Base-by-base conservation (phyloP, 2,888 invertebrate species). In the Autographa pulchrina region DNA sequence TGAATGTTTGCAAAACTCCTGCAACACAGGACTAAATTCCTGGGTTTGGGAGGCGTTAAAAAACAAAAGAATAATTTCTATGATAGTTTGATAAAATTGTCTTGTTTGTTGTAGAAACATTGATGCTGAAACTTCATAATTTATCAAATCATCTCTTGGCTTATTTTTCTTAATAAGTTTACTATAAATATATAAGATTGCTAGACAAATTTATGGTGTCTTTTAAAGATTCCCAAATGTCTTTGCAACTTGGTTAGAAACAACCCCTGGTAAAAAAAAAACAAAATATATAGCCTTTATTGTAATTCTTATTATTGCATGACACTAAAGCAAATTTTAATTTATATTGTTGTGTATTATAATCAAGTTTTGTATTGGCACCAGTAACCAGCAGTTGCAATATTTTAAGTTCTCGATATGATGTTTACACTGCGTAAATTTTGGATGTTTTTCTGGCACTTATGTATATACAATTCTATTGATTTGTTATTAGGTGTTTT, bases 31-130 rank as follows among this genome's bases (percentile, higher is more conserved):
- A n/a, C n/a, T n/a, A n/a, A 25, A 25, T 2, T 25, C 25, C 25
- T 25, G 25, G 25, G 25, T 25, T 2, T 25, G 25, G 25, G 25
- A 1, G 25, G 25, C 25, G 3, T 25, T 25, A 25, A 25, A 25
- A 25, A 25, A 2, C 25, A 2, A 25, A 25, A 25, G 25, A 25
- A 25, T 25, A 2, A 1, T 25, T 1, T 25, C 43, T 48, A 56
- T 56, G 54, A 54, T 3, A 5, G 1, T 56, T 56, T 3, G 18
- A 56, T 25, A 11, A 20, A 56, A 20, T 11, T 56, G 20, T 56
- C 20, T 56, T 56, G 20, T 56, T 56, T 56, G 54, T 56, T 56
- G 54, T 56, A 56, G 54, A 25, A 56, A 56, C 25, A 56, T 7
- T 25, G 25, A 3, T 20, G 11, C 54, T 3, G 54, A 56, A 56